Evolutionary conservation across 2,113 vertebrate species (phyloP).

Genomic region (Hyperopisus bebe): DNA sequence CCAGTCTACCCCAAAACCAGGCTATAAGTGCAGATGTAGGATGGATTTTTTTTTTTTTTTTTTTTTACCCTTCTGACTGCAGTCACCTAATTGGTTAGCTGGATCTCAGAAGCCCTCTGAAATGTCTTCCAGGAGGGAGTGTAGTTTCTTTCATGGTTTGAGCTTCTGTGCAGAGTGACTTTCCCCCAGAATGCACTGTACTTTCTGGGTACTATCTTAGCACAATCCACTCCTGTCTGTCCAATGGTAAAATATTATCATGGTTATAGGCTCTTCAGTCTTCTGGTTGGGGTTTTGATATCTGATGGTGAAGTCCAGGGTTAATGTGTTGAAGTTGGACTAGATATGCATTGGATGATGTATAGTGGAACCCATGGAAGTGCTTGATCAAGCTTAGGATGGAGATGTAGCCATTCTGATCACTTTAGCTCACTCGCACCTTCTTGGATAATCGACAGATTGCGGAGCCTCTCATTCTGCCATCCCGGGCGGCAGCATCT

Average conservation of each 20-base stretch:
- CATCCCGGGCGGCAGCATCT: not conserved
- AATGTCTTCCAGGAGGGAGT: not conserved
- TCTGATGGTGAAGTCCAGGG: not conserved
- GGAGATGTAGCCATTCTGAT: not conserved
- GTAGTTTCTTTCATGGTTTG: not conserved
- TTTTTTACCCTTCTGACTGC: not conserved
- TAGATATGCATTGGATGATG: not conserved
- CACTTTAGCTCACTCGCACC: not conserved
- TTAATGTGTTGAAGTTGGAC: not conserved
- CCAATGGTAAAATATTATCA: not conserved
- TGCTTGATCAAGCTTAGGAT: not conserved
- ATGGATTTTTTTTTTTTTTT: not conserved
- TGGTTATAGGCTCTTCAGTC: not conserved
- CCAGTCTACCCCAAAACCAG: not conserved
- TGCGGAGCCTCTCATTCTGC: not conserved
- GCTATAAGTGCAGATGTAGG: not conserved
- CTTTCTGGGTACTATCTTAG: not conserved
- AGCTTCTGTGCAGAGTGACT: not conserved
- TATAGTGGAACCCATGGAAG: not conserved
- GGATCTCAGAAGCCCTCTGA: not conserved
- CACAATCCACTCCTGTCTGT: not conserved
- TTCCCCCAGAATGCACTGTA: not conserved
- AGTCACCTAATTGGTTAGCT: not conserved
- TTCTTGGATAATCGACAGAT: not conserved
- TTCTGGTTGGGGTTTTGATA: not conserved